Percentiles rank a stretch among this genome's conserved stretches.
Evolutionary conservation across 2,113 vertebrate species (phyloP).

Genomic region (Syngnathus typhle): DNA sequence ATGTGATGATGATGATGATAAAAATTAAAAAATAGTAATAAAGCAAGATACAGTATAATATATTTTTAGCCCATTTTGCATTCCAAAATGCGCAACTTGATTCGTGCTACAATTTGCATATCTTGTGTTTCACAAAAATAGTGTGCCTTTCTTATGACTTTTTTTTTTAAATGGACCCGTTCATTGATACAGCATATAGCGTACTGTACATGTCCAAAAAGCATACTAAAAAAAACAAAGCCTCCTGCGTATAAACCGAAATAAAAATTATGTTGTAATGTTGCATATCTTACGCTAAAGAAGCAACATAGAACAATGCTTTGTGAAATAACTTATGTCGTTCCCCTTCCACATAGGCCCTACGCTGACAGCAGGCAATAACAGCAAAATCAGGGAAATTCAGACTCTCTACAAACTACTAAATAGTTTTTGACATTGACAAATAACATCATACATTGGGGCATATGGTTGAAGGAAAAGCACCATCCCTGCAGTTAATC

Average conservation of each 20-base stretch:
- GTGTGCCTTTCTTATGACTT: too few relatives aligned
- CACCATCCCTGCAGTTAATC: conserved; percentile 26
- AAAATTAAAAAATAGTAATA: neutral
- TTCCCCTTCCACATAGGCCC: neutral
- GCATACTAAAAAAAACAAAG: too few relatives aligned
- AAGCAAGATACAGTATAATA: too few relatives aligned
- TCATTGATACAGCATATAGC: too few relatives aligned
- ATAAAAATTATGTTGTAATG: neutral
- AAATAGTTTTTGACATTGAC: conserved; percentile 31
- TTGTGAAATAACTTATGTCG: conserved; percentile 15
- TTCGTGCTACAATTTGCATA: too few relatives aligned
- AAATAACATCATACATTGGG: conserved; percentile 36
- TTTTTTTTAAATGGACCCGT: too few relatives aligned
- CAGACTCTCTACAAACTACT: conserved; percentile 17
- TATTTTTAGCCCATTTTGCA: conserved; percentile 12
- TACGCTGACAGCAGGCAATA: neutral
- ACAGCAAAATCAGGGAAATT: conserved; percentile 10
- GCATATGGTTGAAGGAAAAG: conserved; percentile 38
- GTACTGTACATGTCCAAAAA: too few relatives aligned
- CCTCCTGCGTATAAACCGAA: neutral
- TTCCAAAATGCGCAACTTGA: neutral
- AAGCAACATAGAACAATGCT: conserved; percentile 3
- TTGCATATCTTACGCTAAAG: neutral
- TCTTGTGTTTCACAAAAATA: too few relatives aligned
- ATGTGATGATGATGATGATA: conserved; percentile 12